Evolutionary conservation across 2,888 invertebrate species (phyloP), one percentile per base, ranked within the genome.

Genomic region (Fissipunctia ypsillon): DNA sequence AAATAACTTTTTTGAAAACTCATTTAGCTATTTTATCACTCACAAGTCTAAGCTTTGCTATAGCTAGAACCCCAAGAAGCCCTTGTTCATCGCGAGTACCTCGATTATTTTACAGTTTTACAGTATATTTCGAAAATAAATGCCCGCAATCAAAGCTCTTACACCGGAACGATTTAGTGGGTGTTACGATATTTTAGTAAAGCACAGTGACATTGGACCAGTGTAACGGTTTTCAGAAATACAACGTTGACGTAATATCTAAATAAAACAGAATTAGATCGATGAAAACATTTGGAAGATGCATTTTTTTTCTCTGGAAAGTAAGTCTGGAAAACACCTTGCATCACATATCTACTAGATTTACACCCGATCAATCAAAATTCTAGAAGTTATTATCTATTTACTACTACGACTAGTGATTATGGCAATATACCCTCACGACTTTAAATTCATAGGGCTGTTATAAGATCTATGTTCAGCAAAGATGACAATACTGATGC

Each of bases 151-250:
- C 38, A 5, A 56, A 50, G 52, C 69, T 73, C 28, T 48, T 38
- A 56, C 14, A 60, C n/a, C 48, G 31, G 25, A 60, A 56, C 41
- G 54, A 64, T 60, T 61, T 59, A 69, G 41, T 68, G 50, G 50
- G 52, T 71, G 83, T 74, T 63, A 64, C 9, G 35, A 28, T 67
- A 68, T 64, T 59, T 77, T 28, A 28, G 52, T 38, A 68, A 45
- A 59, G 60, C 43, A 52, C 25, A 64, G 57, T 83, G 81, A 81
- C 79, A 74, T 61, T 65, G 75, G 60, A 57, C 52, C n/a, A 56
- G 35, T 57, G 45, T 64, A 59, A 64, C 45, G 41, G 38, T 59
- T 63, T 66, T 54, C 77, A 67, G 7, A 82, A 80, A 81, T 73
- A 80, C 25, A 35, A 28, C 31, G n/a, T 12, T 78, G 74, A 83